A percentile compares a stretch with the other conserved stretches of the same genome.
Conservation (phyloP, 2,888 invertebrate genomes). For the Ectemnius continuus region DNA sequence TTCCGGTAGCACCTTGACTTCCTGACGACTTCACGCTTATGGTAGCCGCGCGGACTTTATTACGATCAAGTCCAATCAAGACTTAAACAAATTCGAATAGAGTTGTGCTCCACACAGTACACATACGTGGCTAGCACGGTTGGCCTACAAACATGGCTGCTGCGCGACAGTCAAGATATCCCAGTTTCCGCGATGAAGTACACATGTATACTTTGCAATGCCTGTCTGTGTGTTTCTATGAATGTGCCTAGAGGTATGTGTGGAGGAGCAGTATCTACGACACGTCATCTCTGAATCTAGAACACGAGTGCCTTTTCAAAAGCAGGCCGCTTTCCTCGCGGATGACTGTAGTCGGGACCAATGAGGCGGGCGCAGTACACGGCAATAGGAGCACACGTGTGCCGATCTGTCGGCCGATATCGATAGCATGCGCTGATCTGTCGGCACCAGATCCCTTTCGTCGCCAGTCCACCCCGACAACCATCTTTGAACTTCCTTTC, state of each 20-base stretch:
- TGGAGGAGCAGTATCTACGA: background rate
- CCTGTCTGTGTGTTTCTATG: no score
- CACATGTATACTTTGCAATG: no score
- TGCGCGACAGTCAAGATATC: no score
- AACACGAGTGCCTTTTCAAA: slow-evolving; percentile 20
- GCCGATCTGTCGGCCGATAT: slow-evolving; percentile 19
- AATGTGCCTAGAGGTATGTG: no score
- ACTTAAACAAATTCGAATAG: no score
- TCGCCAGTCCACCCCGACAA: slow-evolving; percentile 19
- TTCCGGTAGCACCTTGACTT: background rate
- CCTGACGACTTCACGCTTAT: no score
- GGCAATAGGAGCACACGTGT: slow-evolving; percentile 20
- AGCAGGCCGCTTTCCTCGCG: slow-evolving; percentile 20
- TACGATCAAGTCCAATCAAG: no score
- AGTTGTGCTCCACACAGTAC: no score
- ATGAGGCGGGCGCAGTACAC: background rate
- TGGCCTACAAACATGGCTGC: no score
- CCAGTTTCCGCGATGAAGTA: no score
- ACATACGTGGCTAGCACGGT: no score
- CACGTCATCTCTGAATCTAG: slow-evolving; percentile 8
- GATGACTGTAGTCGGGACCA: slow-evolving; percentile 1
- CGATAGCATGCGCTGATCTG: background rate
- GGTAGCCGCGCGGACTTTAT: no score
- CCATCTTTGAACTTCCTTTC: slow-evolving; percentile 33
- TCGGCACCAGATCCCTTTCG: background rate